Base-by-base conservation (phyloP, 2,113 vertebrate genomes). In the Neotragus pygmaeus region DNA sequence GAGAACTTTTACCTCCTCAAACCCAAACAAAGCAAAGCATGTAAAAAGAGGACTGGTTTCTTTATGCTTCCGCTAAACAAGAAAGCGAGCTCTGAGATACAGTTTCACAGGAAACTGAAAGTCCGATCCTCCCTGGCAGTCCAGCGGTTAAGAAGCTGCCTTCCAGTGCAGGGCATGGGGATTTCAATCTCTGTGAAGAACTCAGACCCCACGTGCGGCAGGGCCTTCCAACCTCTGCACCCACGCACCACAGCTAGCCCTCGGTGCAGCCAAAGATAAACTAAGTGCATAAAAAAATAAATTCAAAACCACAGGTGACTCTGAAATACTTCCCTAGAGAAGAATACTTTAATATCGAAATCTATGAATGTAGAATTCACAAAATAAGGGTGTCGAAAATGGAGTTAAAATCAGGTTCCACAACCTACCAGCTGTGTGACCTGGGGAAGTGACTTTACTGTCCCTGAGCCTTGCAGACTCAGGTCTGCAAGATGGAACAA, bases 331-430 rank as follows among this genome's bases (percentile, higher is more conserved):
- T n/a, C 84, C 36, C 30, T 7, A 57, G 23, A 89, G 4, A 27
- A 83, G 27, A 57, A 78, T 16, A 60, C 19, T 60, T 64, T 36
- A 80, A 60, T 47, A 80, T 23, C 4, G 10, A 94, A 75, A 90
- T 57, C 60, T 55, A 23, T 51, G 33, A 91, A 66, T 23, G 33
- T 1, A 90, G 27, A 78, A 95, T 87, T 78, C 90, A 92, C 80
- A 80, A 90, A 89, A 81, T 21, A 86, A 82, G 39, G 28, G 13
- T 27, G 60, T 88, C 13, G 0, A 10, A 96, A 92, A 83, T 16
- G 13, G 81, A 70, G 14, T 77, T 64, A 94, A 96, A 93, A 78
- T 55, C 53, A 78, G 83, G 86, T 84, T 87, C 27, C 10, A 30
- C 27, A n/a, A 93, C 33, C 66, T 49, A 78, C 57, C 21, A 90